Conservation (phyloP, 2,113 vertebrate genomes). For the Chlamydotis undulata region DNA sequence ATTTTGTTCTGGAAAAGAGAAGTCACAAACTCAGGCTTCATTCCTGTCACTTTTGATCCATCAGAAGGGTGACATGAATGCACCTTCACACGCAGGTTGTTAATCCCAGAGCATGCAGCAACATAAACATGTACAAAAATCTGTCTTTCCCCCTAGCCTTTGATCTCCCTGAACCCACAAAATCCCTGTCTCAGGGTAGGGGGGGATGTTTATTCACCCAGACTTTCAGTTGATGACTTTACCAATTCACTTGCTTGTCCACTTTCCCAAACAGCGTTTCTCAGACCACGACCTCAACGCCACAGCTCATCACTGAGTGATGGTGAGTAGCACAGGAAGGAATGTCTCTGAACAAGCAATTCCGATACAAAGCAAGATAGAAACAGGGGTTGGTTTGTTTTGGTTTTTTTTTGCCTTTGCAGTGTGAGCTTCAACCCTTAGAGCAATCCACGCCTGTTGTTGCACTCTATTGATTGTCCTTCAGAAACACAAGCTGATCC, state of each 20-base stretch:
- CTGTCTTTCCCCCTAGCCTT: background rate
- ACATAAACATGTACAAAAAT: background rate
- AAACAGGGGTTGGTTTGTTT: background rate
- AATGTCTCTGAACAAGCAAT: background rate
- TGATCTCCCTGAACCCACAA: background rate
- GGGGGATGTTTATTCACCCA: background rate
- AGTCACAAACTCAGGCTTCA: background rate
- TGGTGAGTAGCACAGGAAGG: background rate
- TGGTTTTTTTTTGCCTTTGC: background rate
- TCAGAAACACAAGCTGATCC: background rate
- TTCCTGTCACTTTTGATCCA: background rate
- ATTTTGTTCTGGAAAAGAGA: background rate
- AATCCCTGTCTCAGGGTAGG: no score
- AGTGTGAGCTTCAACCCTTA: background rate
- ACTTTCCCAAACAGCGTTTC: background rate
- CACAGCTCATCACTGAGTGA: background rate
- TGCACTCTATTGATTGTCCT: background rate
- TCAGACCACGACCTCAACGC: background rate
- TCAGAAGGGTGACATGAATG: background rate
- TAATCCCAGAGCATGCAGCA: background rate
- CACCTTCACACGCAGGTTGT: no score
- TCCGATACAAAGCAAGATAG: background rate
- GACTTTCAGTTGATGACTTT: background rate
- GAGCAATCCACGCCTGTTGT: background rate
- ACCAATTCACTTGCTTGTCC: background rate